Evolutionary conservation across 2,797 vertebrate genomes (phyloP), one percentile per base, ranked within the genome.

Genomic region (Alca torda): DNA sequence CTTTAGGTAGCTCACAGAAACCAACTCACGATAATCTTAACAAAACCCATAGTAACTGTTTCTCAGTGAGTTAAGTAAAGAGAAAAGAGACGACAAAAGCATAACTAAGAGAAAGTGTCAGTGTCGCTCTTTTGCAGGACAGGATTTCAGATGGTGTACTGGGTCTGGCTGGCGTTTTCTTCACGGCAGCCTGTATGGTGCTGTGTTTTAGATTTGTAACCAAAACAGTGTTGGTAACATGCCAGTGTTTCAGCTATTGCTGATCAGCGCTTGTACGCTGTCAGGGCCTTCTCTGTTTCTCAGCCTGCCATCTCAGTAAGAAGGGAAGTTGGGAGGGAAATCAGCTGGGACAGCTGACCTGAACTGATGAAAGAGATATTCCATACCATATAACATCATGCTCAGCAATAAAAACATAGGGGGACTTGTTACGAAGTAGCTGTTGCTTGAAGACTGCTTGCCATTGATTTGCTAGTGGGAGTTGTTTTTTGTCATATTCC

Each of bases 301-400:
- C 30, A 24, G 17, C 68, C 59, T 80, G 54, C 28, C 6, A 7
- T 3, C 15, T 69, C 39, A 41, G 15, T 65, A 17, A 59, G 30
- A 26, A 77, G 65, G 43, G 51, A 59, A 30, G 16, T 3, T 77
- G 65, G 50, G 69, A 77, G 48, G 35, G 33, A 14, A n/a, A 46
- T 28, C 37, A 45, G 60, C 45, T 83, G 37, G 35, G 37, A 76
- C 26, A 53, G 84, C 64, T 84, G 60, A 41, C 28, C 69, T 12
- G 20, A 41, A 57, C 41, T 46, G 60, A 18, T 56, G 56, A 35
- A n/a, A 51, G 51, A 53, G 59, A 28, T 18, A 13, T 10, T 69
- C 30, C 16, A 7, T 50, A 13, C 35, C 16, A 3, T n/a, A 1
- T 33, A 78, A 30, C 7, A 4, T 41, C 1, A 1, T 61, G 19